Base-by-base conservation (phyloP, 2,888 invertebrate species). In the Pammene fasciana region DNA sequence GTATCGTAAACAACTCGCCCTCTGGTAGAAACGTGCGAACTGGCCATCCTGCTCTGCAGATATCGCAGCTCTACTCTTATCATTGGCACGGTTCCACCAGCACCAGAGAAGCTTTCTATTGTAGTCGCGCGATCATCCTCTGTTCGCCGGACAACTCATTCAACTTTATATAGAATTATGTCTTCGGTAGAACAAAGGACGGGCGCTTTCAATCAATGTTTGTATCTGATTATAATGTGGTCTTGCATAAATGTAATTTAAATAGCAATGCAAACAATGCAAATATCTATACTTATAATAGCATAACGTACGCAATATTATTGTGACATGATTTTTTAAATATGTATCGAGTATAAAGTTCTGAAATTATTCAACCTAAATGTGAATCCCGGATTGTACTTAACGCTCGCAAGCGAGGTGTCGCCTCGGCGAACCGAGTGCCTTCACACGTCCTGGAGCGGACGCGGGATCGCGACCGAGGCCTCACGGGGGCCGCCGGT, bases 241-340 rank as follows among this genome's bases (percentile, higher is more conserved):
- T 59, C 50, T 57, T 57, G 48, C 57, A 50, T 59, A 59, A 50
- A 48, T 57, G 48, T 50, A 16, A 62, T 62, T 62, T 62, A n/a
- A 52, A 62, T 62, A 50, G 52, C 54, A 48, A 65, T 65, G 65
- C 41, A 55, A 67, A 56, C 52, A 68, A 64, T 57, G 64, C 43
- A 68, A 59, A 59, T 64, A 64, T 68, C 50, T 68, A 65, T 60
- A 60, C 59, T 57, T 67, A 46, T 61, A 50, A 14, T 48, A 57
- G 36, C 45, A 26, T 66, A 61, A 61, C 13, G 13, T 67, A 61
- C 52, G 55, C 59, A 59, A 59, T 65, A 64, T 57, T 52, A 52
- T 62, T 62, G 62, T 50, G 41, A n/a, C 18, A 41, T 62, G 41
- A 9, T 18, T 52, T 62, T 61, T 46, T n/a, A n/a, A n/a, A 60